Percentiles rank a stretch among this genome's conserved stretches.
Conservation (phyloP, 2,888 invertebrate genomes). For the Ferrisia virgata region DNA sequence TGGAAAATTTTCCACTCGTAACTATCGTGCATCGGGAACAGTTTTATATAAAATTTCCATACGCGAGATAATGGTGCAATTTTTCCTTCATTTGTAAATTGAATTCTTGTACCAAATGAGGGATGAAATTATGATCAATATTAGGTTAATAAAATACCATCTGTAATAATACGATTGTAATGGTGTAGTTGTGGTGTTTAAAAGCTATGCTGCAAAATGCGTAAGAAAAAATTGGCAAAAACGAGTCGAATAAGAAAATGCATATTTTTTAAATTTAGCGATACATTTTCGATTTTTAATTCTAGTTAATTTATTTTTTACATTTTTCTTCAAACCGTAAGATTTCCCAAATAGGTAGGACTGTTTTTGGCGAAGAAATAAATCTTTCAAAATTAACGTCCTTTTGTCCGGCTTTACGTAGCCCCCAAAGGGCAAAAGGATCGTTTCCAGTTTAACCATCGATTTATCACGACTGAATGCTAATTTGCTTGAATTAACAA, state of each 20-base stretch:
- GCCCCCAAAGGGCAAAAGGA: neutral
- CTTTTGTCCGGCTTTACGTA: neutral
- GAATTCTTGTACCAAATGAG: neutral
- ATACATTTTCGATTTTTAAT: neutral
- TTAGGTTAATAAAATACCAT: neutral
- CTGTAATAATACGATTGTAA: neutral
- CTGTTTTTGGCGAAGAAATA: neutral
- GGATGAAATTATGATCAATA: neutral
- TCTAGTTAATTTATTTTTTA: neutral
- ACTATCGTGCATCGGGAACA: no score
- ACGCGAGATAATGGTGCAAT: neutral
- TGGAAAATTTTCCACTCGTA: neutral
- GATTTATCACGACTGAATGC: neutral
- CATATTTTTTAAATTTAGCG: neutral
- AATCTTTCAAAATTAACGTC: neutral
- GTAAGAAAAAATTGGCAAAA: neutral
- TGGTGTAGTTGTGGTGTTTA: no score
- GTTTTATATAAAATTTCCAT: neutral
- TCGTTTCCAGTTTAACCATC: neutral
- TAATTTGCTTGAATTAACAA: neutral
- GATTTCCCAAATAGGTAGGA: neutral
- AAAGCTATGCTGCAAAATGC: no score
- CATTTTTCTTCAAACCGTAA: neutral
- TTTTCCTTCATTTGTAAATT: neutral
- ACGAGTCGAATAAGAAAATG: neutral